Base-by-base conservation (phyloP, 2,888 invertebrate species). In the Yponomeuta sedellus region DNA sequence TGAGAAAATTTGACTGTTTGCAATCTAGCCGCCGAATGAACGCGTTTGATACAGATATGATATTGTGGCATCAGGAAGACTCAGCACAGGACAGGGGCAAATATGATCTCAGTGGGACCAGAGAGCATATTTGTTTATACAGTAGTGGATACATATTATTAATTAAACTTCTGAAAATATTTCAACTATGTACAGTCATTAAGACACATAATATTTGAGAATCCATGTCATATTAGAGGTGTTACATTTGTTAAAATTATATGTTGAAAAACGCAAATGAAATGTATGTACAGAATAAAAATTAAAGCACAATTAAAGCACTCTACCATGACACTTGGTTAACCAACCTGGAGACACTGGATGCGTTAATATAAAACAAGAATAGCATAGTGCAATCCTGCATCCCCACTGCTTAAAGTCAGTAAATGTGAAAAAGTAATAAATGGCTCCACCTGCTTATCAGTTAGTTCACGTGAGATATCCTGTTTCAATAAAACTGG, bases 41-140 rank as follows among this genome's bases (percentile, higher is more conserved):
- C 85, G 86, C 84, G 82, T 70, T 69, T 70, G 78, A 84, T 87
- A 89, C 88, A 89, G 89, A 89, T 88, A 87, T 88, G 88, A 83
- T 78, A 80, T 78, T 81, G 88, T 88, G 88, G 83, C 88, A 76
- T 77, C 75, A 69, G 73, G 80, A 78, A 81, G 79, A 71, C 69
- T 76, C 77, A 74, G 80, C 74, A 75, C 80, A 74, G 72, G 70
- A 69, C 66, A 66, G 68, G 44, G 40, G 72, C 80, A 81, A 78
- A 85, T 81, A 81, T 77, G 79, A 70, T 80, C 82, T 82, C 80
- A 81, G 74, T 12, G 20, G 61, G 59, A 66, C 69, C 77, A 78
- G 82, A 82, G 78, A 80, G 70, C 85, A 79, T 80, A 80, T 81
- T 72, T 77, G 79, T 39, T 16, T 57, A 22, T 44, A 39, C 22